Conservation (phyloP, 2,797 vertebrate genomes). For the Tragopan temminckii region DNA sequence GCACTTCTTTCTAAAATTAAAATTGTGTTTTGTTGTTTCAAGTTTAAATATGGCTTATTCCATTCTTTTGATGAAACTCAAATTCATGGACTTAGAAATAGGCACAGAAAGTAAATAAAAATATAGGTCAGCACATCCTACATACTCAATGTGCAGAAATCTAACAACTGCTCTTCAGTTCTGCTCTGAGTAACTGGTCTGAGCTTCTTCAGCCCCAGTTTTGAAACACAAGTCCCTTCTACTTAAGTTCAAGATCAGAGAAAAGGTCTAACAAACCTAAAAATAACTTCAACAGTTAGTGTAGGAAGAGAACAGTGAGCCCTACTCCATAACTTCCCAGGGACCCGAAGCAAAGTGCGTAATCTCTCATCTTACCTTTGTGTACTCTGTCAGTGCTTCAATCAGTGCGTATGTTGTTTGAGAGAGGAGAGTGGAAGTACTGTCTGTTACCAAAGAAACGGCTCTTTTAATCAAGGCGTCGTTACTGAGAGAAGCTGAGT, state of each 20-base stretch:
- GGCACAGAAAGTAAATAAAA: background rate
- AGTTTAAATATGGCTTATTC: background rate
- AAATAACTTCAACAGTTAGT: rapidly evolving
- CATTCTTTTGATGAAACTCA: background rate
- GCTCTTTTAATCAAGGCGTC: conserved; percentile 91
- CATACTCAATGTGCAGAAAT: background rate
- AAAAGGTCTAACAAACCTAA: background rate
- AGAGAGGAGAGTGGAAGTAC: conserved; percentile 92
- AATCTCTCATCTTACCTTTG: conserved; percentile 83
- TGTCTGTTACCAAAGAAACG: conserved; percentile 92
- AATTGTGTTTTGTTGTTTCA: background rate
- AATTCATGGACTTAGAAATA: background rate
- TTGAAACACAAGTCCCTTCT: background rate
- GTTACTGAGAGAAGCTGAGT: conserved; percentile 85
- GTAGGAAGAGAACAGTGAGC: background rate
- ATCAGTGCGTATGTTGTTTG: conserved; percentile 92
- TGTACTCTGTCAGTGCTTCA: conserved; percentile 91
- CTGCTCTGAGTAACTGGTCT: no score
- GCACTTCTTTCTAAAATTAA: background rate
- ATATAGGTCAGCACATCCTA: background rate
- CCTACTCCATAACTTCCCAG: rapidly evolving
- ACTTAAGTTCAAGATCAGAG: background rate
- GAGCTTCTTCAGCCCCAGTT: background rate
- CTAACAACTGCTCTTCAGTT: background rate
- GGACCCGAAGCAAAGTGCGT: rapidly evolving